These are phyloP conservation scores for Parotocinclus haroldoi DNA, from an alignment of 2,797 vertebrate genomes.

Conservation along the genomic window DNA sequence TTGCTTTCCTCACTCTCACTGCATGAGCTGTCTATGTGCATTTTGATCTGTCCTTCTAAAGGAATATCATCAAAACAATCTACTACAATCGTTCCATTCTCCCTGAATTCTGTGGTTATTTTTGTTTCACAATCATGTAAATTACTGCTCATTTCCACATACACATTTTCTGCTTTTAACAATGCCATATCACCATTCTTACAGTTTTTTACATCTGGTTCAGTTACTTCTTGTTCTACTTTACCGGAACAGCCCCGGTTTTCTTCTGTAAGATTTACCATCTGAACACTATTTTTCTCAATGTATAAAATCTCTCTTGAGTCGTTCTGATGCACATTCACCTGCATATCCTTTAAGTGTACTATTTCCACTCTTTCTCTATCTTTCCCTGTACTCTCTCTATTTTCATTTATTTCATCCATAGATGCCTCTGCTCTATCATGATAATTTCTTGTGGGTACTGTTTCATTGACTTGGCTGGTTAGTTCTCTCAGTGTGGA, in stretches of 20 bases:
- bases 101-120: background rate
- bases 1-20: too few species aligned
- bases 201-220: background rate
- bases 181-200: background rate
- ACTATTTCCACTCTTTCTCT: constrained; percentile 41
- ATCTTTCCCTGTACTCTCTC: constrained; percentile 45
- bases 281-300: background rate
- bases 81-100: too few species aligned
- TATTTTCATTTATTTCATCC: constrained; percentile 7
- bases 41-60: too few species aligned
- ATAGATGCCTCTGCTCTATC: constrained; percentile 47
- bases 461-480: constrained; percentile 32
- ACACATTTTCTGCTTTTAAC: background rate
- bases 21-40: too few species aligned
- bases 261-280: background rate
- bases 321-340: background rate
- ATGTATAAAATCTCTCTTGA: background rate
- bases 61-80: too few species aligned
- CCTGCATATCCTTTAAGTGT: constrained; percentile 54
- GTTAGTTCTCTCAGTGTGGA: constrained; percentile 34
- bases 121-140: background rate
- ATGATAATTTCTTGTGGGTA: constrained; percentile 67
- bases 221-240: background rate
- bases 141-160: background rate
- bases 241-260: background rate